Evolutionary conservation across 1,140 invertebrate species (phyloP), one percentile per base, ranked within the genome.

Genomic region (Lepidurus couesii): DNA sequence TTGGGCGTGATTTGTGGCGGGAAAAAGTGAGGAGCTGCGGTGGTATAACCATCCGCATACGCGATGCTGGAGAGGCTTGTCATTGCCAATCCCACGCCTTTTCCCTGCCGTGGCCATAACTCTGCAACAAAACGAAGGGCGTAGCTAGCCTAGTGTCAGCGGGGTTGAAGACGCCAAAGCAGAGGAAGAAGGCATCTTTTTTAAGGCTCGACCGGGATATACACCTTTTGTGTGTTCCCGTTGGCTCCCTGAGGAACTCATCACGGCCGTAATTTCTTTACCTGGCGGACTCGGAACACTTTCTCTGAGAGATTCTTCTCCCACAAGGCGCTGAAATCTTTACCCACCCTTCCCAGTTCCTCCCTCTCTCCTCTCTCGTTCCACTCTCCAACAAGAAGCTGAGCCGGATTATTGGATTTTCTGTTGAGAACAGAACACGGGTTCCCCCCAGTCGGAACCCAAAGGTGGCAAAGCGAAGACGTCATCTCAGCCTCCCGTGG

Each of bases 221-320:
- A 1, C 1, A 65, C 53, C 13, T 65, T 65, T 65, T 65, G 16
- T 65, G n/a, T 65, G 53, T n/a, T 34, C 2, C 3, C 53, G 16
- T 21, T n/a, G 21, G 53, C 53, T 65, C 53, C 53, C 53, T 65
- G 7, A 65, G 53, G 53, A 65, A 65, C 53, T 65, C 53, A 65
- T 65, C 53, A 65, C 53, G 53, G 53, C 53, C 53, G 53, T 65
- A 65, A 65, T 65, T 65, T 65, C 53, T 65, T 34, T 65, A 65
- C 53, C 53, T 65, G 53, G 53, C 21, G 53, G 21, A 65, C 53
- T 65, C 53, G 16, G 26, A 65, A 65, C 53, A 21, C 53, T 65
- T 65, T 7, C 6, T 65, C 16, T 13, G 16, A 65, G 16, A 7
- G 53, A 21, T 13, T n/a, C 21, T 65, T 21, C 53, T 1, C 13